Percentiles rank a stretch among this genome's conserved stretches.
Conservation (phyloP, 1,140 invertebrate genomes). For the Pseudomyrmex gracilis region DNA sequence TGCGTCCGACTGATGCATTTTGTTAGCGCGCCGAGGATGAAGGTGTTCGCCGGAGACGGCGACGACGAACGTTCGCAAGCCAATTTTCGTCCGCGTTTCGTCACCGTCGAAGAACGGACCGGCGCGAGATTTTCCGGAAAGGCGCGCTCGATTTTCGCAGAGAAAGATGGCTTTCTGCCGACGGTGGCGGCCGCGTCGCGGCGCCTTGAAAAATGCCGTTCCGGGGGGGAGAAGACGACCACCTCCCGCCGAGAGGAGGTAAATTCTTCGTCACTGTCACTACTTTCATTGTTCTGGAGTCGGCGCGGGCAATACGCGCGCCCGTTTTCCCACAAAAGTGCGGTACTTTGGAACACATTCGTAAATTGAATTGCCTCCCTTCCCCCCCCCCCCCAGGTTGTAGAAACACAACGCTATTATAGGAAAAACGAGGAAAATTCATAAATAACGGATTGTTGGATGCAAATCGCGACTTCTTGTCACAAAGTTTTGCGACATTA, state of each 20-base stretch:
- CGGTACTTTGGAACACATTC: constrained; percentile 27
- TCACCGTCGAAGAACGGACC: constrained; percentile 16
- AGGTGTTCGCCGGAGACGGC: not conserved
- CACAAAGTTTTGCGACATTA: too few species aligned
- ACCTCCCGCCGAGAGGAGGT: constrained; percentile 26
- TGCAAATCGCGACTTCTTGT: not conserved
- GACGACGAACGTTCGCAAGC: constrained; percentile 39
- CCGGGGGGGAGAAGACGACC: constrained; percentile 1
- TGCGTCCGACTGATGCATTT: constrained; percentile 30
- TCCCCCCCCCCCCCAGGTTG: not conserved
- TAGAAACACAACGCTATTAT: too few species aligned
- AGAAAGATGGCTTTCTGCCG: constrained; percentile 47
- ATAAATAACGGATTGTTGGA: not conserved
- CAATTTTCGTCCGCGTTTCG: constrained; percentile 46
- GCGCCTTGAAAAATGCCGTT: constrained; percentile 51
- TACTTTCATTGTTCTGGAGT: constrained; percentile 28
- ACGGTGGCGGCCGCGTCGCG: constrained; percentile 26
- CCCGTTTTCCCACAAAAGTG: constrained; percentile 31
- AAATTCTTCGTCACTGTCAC: constrained; percentile 50
- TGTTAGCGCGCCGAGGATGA: not conserved
- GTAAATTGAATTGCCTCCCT: constrained; percentile 51
- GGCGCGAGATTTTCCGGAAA: constrained; percentile 34
- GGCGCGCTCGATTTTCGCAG: constrained; percentile 32
- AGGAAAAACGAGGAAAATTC: not conserved
- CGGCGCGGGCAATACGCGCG: constrained; percentile 1